phyloP scores from a whole-genome alignment of 2,113 vertebrate species.

The Arothron firmamentum region DNA sequence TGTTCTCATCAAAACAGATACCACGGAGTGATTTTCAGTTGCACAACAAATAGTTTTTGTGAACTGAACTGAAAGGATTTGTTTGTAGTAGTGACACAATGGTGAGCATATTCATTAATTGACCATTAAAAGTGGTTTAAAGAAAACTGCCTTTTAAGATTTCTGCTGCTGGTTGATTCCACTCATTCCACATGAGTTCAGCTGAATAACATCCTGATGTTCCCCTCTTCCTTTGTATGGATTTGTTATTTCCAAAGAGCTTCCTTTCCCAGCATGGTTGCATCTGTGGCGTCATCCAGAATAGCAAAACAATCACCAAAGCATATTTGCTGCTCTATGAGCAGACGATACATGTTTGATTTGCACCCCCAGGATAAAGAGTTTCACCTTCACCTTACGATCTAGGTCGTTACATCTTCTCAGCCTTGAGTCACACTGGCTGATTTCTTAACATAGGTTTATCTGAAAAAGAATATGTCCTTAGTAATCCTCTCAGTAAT shows the following conservation, averaged over 20 bases:
- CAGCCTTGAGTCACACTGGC: not conserved
- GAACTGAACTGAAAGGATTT: too few relatives aligned
- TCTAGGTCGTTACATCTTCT: not conserved
- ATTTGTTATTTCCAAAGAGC: not conserved
- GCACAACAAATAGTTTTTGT: too few relatives aligned
- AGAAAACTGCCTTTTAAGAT: too few relatives aligned
- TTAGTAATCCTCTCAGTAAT: not conserved
- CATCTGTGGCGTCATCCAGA: not conserved
- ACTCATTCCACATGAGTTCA: too few relatives aligned
- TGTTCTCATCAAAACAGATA: too few relatives aligned
- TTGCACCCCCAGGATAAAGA: not conserved
- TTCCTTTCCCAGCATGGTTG: not conserved
- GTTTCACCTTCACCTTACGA: not conserved
- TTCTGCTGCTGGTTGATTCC: too few relatives aligned
- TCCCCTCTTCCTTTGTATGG: not conserved
- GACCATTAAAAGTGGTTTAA: too few relatives aligned
- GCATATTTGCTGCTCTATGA: not conserved
- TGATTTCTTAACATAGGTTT: not conserved
- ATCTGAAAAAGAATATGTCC: too few relatives aligned
- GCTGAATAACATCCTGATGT: not conserved
- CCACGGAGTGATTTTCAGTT: too few relatives aligned
- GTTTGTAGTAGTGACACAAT: too few relatives aligned
- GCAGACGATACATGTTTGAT: not conserved
- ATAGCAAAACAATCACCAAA: not conserved
- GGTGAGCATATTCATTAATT: too few relatives aligned